Percentiles rank a stretch among this genome's conserved stretches.
Evolutionary conservation across 1,140 invertebrate genomes (phyloP).

Genomic region (Formica selysi): DNA sequence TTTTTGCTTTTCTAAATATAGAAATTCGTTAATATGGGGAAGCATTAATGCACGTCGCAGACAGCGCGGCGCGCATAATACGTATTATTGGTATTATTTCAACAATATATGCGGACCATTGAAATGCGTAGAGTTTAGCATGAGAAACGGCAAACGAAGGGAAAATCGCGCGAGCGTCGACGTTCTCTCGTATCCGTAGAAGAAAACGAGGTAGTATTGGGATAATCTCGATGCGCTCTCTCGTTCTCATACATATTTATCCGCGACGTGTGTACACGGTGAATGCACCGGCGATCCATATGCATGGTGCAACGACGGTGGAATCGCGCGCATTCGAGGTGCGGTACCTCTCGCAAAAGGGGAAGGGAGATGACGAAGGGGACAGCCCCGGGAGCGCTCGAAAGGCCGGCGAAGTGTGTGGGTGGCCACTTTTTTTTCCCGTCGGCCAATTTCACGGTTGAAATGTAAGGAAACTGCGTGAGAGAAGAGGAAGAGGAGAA

Average conservation of each 20-base stretch:
- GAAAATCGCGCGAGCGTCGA: conserved; percentile 63
- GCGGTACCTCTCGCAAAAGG: conserved; percentile 66
- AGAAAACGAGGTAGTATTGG: conserved; percentile 75
- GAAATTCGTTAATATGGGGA: conserved; percentile 15
- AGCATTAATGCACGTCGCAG: not conserved
- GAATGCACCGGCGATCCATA: conserved; percentile 76
- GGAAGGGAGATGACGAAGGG: too few relatives aligned
- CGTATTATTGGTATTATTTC: conserved; percentile 45
- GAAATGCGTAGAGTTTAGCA: conserved; percentile 68
- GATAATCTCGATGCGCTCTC: conserved; percentile 77
- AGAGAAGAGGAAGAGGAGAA: not conserved
- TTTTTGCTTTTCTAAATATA: not conserved
- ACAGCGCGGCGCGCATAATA: not conserved
- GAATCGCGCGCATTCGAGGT: conserved; percentile 71
- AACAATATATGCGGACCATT: conserved; percentile 22
- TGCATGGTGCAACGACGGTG: conserved; percentile 72
- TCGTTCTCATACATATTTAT: conserved; percentile 79
- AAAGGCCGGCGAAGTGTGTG: conserved; percentile 23
- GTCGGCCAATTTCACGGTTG: conserved; percentile 45
- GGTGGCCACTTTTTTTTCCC: conserved; percentile 31
- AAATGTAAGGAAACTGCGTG: conserved; percentile 33
- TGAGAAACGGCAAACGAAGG: conserved; percentile 56
- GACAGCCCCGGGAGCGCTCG: conserved; percentile 22
- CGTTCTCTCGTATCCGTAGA: conserved; percentile 48
- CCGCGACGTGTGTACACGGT: conserved; percentile 74